These are phyloP conservation scores for Nibea coibor DNA, from an alignment of 2,113 vertebrate genomes.

Conservation along the genomic window DNA sequence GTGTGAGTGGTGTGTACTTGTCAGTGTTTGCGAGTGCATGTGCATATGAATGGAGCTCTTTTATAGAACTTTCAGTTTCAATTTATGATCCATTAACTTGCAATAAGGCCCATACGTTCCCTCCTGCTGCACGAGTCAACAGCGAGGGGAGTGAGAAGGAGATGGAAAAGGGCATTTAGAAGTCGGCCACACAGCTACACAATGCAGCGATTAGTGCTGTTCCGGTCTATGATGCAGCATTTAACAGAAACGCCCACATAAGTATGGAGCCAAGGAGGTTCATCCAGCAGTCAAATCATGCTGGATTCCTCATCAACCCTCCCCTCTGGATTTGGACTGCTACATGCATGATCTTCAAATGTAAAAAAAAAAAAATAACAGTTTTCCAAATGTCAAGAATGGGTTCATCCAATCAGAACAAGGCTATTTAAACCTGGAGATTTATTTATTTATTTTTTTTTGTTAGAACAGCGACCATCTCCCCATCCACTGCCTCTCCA, in stretches of 20 bases:
- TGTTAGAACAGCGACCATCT: neutral
- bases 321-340: neutral
- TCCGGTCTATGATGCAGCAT: conserved; percentile 53
- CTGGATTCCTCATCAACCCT: conserved; percentile 19
- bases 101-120: conserved; percentile 67
- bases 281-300: conserved; percentile 54
- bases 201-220: conserved; percentile 47
- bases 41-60: conserved; percentile 42
- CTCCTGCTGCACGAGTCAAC: conserved; percentile 50
- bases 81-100: conserved; percentile 76
- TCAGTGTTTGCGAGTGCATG: conserved; percentile 21
- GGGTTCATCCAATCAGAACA: neutral
- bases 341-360: neutral
- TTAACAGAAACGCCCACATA: conserved; percentile 30
- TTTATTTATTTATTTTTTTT: neutral
- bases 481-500: neutral
- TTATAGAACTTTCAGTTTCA: conserved; percentile 68
- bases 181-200: conserved; percentile 56
- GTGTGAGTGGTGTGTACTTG: neutral
- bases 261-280: conserved; percentile 32
- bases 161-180: conserved; percentile 68
- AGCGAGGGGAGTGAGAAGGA: conserved; percentile 41
- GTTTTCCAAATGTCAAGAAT: neutral
- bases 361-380: neutral
- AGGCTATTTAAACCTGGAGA: neutral